Percentiles rank a stretch among this genome's conserved stretches.
Conservation (phyloP, 2,113 vertebrate species). For the Paradoxurus hermaphroditus region DNA sequence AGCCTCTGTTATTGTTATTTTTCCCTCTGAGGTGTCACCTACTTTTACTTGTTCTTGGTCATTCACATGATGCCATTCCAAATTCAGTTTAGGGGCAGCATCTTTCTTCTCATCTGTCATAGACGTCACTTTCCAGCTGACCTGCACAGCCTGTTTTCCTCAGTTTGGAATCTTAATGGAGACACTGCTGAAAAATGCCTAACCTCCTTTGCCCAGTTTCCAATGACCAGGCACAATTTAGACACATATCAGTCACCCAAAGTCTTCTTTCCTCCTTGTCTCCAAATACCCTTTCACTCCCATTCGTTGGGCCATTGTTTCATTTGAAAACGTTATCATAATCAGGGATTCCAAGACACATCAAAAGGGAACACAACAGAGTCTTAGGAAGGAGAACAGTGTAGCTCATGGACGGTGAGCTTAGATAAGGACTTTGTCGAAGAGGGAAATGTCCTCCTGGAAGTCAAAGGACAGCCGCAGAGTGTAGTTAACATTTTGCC, state of each 20-base stretch:
- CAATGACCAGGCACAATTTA: neutral
- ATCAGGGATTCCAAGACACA: neutral
- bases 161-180: neutral
- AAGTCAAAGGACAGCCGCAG: neutral
- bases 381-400: neutral
- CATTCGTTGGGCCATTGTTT: neutral
- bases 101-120: neutral
- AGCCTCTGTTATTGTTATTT: neutral
- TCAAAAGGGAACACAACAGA: neutral
- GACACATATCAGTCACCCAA: neutral
- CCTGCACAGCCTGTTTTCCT: neutral
- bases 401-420: neutral
- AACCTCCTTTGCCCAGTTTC: neutral
- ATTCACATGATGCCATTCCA: neutral
- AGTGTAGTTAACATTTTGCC: neutral
- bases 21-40: neutral
- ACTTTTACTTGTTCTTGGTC: neutral
- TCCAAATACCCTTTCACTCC: neutral
- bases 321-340: neutral
- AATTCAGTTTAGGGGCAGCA: neutral
- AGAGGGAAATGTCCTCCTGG: neutral
- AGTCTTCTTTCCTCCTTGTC: neutral
- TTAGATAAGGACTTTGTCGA: neutral
- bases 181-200: neutral
- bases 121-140: neutral